Evolutionary conservation across 2,888 invertebrate genomes (phyloP), one percentile per base, ranked within the genome.

Genomic region (Drosophila maculinotata): DNA sequence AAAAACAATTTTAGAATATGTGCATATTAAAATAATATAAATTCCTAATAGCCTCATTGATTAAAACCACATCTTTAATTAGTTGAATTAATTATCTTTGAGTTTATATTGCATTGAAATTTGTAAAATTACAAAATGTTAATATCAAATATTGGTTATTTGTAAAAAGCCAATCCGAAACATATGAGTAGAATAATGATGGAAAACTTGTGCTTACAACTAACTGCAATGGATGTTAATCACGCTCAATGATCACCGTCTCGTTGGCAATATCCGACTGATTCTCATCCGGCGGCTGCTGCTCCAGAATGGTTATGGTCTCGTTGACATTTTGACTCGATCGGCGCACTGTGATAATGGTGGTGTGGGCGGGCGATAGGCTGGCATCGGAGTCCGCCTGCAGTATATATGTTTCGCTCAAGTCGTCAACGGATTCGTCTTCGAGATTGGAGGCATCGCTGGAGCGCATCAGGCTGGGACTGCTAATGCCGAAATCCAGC

Each of bases 401-500:
- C 12, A 86, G 39, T 9, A 78, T 38, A 23, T 67, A 87, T 2
- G 81, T 87, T 45, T 84, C 87, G 31, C 70, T 76, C 7, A 81
- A 31, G 35, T 83, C 82, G 47, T 54, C 72, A 23, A 60, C 57
- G 31, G 79, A 84, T 12, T 73, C 71, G 12, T 81, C 79, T 6
- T 80, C 85, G 26, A 58, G 71, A 49, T 69, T 73, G 38, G 90
- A 90, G 47, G 80, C 86, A n/a, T 69, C 72, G 25, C 81, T 86
- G 26, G 91, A 91, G 48, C 88, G 89, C 79, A 92, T 91, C 49
- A 92, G 81, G 82, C 92, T 92, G 17, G 92, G 92, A 76, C 92
- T 92, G 76, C 91, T 91, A 44, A 92, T 90, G 54, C 86, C 87
- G 74, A 91, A 89, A 64, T 91, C 91, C 56, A 90, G 62, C 57